Evolutionary conservation across 1,140 invertebrate species (phyloP).

Genomic region (Luehdorfia chinensis): DNA sequence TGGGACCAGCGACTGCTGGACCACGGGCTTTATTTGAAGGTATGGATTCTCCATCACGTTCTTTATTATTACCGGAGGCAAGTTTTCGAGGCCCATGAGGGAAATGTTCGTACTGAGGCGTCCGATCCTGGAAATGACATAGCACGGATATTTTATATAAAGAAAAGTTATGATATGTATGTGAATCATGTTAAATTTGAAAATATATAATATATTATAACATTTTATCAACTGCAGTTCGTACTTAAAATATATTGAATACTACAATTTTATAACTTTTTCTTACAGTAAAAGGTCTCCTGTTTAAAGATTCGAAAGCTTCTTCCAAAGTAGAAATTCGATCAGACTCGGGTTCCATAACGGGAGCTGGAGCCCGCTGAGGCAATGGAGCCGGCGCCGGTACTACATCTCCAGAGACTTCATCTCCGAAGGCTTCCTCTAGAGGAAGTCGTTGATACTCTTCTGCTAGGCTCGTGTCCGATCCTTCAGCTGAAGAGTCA

Average conservation of each 20-base stretch:
- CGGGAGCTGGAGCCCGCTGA: constrained; percentile 53
- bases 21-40: constrained; percentile 58
- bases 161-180: too few relatives aligned
- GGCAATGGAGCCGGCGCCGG: constrained; percentile 74
- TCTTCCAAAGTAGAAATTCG: constrained; percentile 60
- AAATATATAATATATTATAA: too few relatives aligned
- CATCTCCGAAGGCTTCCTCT: constrained; percentile 64
- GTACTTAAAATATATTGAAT: too few relatives aligned
- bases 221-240: too few relatives aligned
- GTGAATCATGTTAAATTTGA: too few relatives aligned
- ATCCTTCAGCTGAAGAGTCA: constrained; percentile 58
- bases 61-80: constrained; percentile 68
- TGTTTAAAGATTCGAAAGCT: constrained; percentile 54
- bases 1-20: constrained; percentile 77
- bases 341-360: constrained; percentile 52
- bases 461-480: constrained; percentile 44
- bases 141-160: too few relatives aligned
- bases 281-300: constrained; percentile 62
- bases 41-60: constrained; percentile 43
- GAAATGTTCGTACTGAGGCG: constrained; percentile 83
- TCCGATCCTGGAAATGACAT: constrained; percentile 75
- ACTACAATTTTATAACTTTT: not conserved
- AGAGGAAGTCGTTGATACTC: constrained; percentile 53
- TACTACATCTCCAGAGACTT: constrained; percentile 61
- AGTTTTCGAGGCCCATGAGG: constrained; percentile 89